Percentiles rank a stretch among this genome's conserved stretches.
phyloP scores from a whole-genome alignment of 2,797 vertebrate genomes.

The Toxotes lorentzi region DNA sequence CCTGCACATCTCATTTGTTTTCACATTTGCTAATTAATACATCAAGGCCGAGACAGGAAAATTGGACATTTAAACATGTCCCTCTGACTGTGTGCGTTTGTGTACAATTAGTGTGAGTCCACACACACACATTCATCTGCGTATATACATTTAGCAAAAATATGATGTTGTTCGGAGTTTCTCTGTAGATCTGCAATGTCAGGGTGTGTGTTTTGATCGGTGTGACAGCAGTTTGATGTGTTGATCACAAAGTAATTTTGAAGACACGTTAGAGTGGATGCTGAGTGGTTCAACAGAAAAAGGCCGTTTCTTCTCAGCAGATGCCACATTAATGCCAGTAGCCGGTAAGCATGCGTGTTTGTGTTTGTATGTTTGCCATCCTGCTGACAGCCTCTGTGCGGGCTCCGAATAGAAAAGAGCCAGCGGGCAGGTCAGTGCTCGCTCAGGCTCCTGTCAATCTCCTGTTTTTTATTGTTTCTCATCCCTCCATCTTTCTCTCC shows the following conservation, averaged over 20 bases:
- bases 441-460: slow-evolving; percentile 57
- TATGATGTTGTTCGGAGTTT: neutral
- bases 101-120: neutral
- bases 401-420: slow-evolving; percentile 60
- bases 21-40: slow-evolving; percentile 52
- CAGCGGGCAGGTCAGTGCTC: slow-evolving; percentile 66
- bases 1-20: slow-evolving; percentile 50
- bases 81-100: neutral
- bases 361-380: slow-evolving; percentile 51
- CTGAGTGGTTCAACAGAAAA: slow-evolving; percentile 40
- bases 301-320: slow-evolving; percentile 50
- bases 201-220: slow-evolving; percentile 27
- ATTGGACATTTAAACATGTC: slow-evolving; percentile 29
- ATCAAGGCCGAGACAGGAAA: slow-evolving; percentile 28
- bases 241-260: slow-evolving; percentile 48
- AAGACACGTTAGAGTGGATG: slow-evolving; percentile 37
- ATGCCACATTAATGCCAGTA: slow-evolving; percentile 49
- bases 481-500: slow-evolving; percentile 7
- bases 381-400: slow-evolving; percentile 58
- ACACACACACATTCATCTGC: neutral
- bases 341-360: slow-evolving; percentile 25
- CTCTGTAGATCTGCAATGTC: neutral
- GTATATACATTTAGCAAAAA: neutral
- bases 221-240: slow-evolving; percentile 41
- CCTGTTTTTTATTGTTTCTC: slow-evolving; percentile 47